Conservation (phyloP, 2,888 invertebrate genomes). For the Dexiosoma caninum region DNA sequence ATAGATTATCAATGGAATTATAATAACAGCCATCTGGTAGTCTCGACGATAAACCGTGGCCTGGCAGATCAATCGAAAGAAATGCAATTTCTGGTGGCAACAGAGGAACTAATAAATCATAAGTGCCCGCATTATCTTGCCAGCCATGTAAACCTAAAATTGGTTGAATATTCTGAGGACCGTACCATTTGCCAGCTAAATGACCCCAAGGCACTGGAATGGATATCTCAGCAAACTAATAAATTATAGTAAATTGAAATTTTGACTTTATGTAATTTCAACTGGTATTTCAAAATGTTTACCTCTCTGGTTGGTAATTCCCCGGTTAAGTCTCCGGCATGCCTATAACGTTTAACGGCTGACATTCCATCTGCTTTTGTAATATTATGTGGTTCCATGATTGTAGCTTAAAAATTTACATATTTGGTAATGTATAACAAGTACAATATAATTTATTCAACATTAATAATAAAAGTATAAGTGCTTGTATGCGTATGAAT, state of each 20-base stretch:
- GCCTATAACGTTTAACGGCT: conserved; percentile 69
- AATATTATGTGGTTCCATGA: conserved; percentile 54
- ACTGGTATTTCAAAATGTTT: conserved; percentile 9
- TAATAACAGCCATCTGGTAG: conserved; percentile 81
- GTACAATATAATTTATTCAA: not conserved
- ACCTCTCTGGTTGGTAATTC: conserved; percentile 72
- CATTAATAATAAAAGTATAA: not conserved
- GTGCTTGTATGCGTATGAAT: not conserved
- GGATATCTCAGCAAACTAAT: conserved; percentile 81
- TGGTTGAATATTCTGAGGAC: conserved; percentile 81
- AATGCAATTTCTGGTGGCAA: conserved; percentile 79
- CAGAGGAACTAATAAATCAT: conserved; percentile 83
- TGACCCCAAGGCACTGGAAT: conserved; percentile 85
- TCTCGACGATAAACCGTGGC: conserved; percentile 85
- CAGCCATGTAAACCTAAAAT: conserved; percentile 87
- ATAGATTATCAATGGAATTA: conserved; percentile 76
- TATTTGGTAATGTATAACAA: not conserved
- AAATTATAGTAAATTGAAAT: not conserved
- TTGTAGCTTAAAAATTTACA: conserved; percentile 38
- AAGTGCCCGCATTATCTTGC: conserved; percentile 89
- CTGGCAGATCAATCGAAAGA: conserved; percentile 84
- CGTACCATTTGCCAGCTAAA: conserved; percentile 85
- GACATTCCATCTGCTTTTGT: conserved; percentile 54
- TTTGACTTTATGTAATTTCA: not conserved
- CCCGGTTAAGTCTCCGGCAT: conserved; percentile 74